Percentiles rank a stretch among this genome's conserved stretches.
phyloP scores from a whole-genome alignment of 2,797 vertebrate species.

The Phrynocephalus forsythii region DNA sequence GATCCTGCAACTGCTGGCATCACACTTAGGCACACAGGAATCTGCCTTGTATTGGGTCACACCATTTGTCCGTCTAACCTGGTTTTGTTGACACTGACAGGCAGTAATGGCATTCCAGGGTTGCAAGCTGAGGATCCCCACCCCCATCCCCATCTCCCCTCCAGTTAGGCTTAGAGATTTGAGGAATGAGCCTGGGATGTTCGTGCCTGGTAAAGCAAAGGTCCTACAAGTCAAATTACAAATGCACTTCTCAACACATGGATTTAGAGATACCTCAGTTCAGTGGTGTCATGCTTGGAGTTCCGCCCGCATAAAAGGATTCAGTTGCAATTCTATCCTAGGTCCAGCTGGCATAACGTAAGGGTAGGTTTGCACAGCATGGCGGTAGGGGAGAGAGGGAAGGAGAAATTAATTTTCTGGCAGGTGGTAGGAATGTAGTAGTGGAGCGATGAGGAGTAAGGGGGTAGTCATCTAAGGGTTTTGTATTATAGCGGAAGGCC shows the following conservation, averaged over 20 bases:
- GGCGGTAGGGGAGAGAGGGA: not conserved
- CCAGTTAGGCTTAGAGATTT: not conserved
- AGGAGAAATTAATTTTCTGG: slow-evolving; percentile 23
- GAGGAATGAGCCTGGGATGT: not conserved
- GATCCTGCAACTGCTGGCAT: not conserved
- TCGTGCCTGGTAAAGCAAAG: not conserved
- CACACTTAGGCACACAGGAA: not conserved
- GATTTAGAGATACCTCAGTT: slow-evolving; percentile 3
- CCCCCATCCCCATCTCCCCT: no score
- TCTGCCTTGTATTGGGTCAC: not conserved
- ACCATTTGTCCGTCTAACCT: not conserved
- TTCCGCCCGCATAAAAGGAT: slow-evolving; percentile 5
- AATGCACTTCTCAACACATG: not conserved
- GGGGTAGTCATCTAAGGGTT: not conserved
- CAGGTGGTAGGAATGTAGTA: not conserved
- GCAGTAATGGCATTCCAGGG: not conserved
- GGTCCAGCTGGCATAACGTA: slow-evolving; percentile 30
- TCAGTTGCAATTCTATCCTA: slow-evolving; percentile 26
- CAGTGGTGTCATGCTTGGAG: slow-evolving; percentile 11
- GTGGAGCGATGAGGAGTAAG: not conserved
- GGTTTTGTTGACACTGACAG: not conserved
- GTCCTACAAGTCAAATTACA: not conserved
- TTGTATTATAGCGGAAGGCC: not conserved
- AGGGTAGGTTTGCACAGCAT: slow-evolving; percentile 1
- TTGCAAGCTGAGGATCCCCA: not conserved